These are phyloP conservation scores for Synanthedon myopaeformis DNA, from an alignment of 2,888 invertebrate species.

Conservation along the genomic window DNA sequence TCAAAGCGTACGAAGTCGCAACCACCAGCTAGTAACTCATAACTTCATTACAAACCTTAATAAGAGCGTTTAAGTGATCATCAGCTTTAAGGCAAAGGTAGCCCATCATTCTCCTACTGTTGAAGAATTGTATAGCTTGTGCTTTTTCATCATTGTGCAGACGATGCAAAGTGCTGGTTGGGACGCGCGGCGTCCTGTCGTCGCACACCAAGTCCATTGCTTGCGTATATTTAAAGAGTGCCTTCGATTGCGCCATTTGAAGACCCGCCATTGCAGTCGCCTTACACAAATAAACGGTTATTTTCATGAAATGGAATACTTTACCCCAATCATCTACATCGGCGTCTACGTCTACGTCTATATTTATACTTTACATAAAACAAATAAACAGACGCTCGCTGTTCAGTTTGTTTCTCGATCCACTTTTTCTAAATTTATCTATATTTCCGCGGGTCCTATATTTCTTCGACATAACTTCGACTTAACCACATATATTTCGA, in stretches of 20 bases:
- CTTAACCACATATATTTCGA: too few species aligned
- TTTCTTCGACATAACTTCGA: too few species aligned
- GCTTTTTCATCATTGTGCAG: background rate
- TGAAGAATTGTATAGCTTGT: background rate
- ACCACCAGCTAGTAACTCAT: background rate
- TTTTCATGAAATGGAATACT: too few species aligned
- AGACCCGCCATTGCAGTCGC: constrained; percentile 1
- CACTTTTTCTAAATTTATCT: too few species aligned
- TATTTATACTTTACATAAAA: too few species aligned
- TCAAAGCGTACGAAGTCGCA: too few species aligned
- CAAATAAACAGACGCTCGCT: too few species aligned
- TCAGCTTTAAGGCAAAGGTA: background rate
- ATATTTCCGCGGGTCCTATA: too few species aligned
- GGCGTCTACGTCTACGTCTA: too few species aligned
- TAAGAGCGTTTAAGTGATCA: background rate
- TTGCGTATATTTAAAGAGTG: background rate
- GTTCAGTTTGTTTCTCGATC: too few species aligned
- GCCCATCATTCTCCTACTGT: background rate
- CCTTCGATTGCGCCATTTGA: constrained; percentile 1
- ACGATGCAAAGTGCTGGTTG: background rate
- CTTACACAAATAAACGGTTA: background rate
- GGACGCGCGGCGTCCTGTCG: constrained; percentile 1
- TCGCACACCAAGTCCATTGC: background rate
- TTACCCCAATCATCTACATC: too few species aligned
- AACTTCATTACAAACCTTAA: background rate